These are phyloP conservation scores for Lacerta viridis DNA, from an alignment of 2,797 vertebrate species.

Conservation along the genomic window DNA sequence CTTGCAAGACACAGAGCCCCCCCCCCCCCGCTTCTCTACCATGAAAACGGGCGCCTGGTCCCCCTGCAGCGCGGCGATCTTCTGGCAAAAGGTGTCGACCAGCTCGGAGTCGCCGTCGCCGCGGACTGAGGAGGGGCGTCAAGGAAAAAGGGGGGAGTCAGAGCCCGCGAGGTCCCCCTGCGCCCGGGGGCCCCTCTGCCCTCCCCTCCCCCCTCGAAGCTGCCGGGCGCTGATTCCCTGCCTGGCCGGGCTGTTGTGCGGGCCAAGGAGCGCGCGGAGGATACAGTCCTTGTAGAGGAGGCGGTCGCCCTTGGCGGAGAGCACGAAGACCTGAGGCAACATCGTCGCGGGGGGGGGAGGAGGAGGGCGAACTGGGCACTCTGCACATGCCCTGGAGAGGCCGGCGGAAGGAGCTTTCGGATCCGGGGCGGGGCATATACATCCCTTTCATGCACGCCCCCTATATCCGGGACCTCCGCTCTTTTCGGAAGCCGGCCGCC, in stretches of 20 bases:
- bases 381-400: background rate
- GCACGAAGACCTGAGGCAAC: conserved; percentile 91
- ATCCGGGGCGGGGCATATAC: too few species aligned
- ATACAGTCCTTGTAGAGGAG: conserved; percentile 94
- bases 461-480: background rate
- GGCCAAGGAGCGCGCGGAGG: conserved; percentile 67
- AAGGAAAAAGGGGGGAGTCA: conserved; percentile 41
- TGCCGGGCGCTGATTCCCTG: too few species aligned
- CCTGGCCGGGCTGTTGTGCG: background rate
- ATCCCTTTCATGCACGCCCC: too few species aligned
- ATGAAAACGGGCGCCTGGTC: conserved; percentile 91
- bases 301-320: conserved; percentile 90
- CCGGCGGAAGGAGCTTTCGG: too few species aligned
- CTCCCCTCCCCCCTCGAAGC: background rate
- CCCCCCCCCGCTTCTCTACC: conserved; percentile 74
- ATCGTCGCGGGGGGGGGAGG: conserved; percentile 61
- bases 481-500: background rate
- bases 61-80: conserved; percentile 84
- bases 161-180: background rate
- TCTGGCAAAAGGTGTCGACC: conserved; percentile 85
- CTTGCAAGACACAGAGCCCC: background rate
- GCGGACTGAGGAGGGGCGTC: conserved; percentile 78
- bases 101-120: conserved; percentile 82
- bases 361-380: accelerated
- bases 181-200: background rate